Conservation (phyloP, 1,140 invertebrate genomes). For the Ladona fulva region DNA sequence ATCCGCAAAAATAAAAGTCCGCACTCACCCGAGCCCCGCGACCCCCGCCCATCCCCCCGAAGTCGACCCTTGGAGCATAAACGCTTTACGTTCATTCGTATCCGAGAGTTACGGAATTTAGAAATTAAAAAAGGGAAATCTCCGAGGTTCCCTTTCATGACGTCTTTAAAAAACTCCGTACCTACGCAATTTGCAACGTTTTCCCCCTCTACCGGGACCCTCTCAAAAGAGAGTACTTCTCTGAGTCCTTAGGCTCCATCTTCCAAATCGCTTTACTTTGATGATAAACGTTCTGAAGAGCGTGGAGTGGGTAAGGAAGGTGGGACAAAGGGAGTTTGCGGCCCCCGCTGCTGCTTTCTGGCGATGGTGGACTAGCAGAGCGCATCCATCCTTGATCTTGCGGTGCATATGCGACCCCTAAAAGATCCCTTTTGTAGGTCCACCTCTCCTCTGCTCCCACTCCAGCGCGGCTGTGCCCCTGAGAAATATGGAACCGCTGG, state of each 20-base stretch:
- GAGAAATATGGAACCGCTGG: background rate
- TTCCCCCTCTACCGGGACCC: background rate
- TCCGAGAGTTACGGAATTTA: too few relatives aligned
- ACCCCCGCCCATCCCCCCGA: too few relatives aligned
- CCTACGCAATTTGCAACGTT: background rate
- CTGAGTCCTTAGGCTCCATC: background rate
- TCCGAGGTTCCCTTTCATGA: background rate
- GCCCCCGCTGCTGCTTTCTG: constrained; percentile 8
- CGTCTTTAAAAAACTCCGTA: background rate
- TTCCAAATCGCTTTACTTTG: constrained; percentile 6
- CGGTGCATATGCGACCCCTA: background rate
- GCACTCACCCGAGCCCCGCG: too few relatives aligned
- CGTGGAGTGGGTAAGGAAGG: constrained; percentile 37
- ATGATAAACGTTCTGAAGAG: background rate
- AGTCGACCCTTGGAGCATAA: too few relatives aligned
- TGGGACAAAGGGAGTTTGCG: constrained; percentile 31
- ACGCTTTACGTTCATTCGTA: too few relatives aligned
- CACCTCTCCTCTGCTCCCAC: background rate
- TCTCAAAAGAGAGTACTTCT: background rate
- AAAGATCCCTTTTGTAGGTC: background rate
- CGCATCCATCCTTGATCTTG: constrained; percentile 3
- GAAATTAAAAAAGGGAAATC: background rate
- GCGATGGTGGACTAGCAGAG: background rate
- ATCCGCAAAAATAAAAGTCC: too few relatives aligned
- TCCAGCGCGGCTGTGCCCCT: background rate